phyloP scores from a whole-genome alignment of 1,140 invertebrate species.

The Temnothorax nylanderi region DNA sequence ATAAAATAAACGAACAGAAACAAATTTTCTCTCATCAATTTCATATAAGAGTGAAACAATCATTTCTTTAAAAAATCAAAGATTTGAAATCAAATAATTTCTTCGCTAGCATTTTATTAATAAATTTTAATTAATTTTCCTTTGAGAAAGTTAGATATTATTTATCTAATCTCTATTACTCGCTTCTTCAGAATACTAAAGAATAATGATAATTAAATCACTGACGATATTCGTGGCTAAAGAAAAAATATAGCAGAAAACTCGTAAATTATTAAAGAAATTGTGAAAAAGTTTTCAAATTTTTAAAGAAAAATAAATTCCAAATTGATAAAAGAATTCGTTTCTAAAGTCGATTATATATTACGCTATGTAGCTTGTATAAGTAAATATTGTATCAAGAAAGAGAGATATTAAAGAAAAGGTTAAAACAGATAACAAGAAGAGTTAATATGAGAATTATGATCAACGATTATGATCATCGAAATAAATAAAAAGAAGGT shows the following conservation, averaged over 20 bases:
- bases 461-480: background rate
- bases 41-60: no score
- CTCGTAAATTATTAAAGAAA: no score
- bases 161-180: background rate
- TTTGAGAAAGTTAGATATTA: background rate
- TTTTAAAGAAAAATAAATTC: no score
- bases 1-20: no score
- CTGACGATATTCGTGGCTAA: no score
- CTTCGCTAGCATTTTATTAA: background rate
- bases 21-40: no score
- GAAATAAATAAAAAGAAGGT: slow-evolving; percentile 3
- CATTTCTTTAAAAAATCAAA: no score
- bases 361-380: background rate
- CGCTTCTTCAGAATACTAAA: background rate
- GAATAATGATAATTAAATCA: background rate
- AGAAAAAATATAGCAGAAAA: no score
- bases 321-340: background rate
- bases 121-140: background rate
- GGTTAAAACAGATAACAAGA: background rate
- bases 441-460: background rate
- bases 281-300: no score
- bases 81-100: no score
- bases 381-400: background rate
- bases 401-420: background rate
- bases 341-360: background rate